Base-by-base conservation (phyloP, 2,113 vertebrate species). In the Dendrocopos noguchii region DNA sequence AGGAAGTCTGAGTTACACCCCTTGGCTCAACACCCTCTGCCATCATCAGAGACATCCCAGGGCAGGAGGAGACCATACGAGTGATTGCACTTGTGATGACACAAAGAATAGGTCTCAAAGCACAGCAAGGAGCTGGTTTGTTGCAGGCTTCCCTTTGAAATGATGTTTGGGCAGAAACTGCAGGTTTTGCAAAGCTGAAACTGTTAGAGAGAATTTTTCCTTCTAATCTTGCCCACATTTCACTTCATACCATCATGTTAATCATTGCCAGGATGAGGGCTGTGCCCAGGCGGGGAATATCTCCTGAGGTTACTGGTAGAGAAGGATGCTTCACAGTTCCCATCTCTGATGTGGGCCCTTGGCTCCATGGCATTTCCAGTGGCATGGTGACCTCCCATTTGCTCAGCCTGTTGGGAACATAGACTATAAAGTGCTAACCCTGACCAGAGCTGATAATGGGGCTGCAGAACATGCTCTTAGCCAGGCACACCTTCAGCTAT, bases 21-120 rank as follows among this genome's bases (percentile, higher is more conserved):
- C 46, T 65, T 0, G 0, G 25, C 7, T 25, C 63, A 65, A 0
- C 7, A 19, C 17, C 57, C 4, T 80, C 27, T 85, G 76, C 9
- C 14, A 2, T 15, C 25, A 28, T 2, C 2, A 1, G 47, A 6
- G 6, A 20, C 33, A 33, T 19, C 22, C 27, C 0, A 0, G 79
- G 64, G 20, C 7, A 39, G 34, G 12, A 36, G 44, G 36, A 61
- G 28, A 7, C 24, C 18, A 59, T 8, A 61, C 22, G 29, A 77
- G n/a, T 42, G 36, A 4, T 9, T 65, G 72, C 29, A 81, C 78
- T 87, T 0, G 0, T 36, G 52, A 3, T 42, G 71, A n/a, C 31
- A 44, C n/a, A 5, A 3, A 61, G 25, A 59, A 36, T 0, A 3
- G 21, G 16, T 66, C 77, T 36, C 28, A 61, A n/a, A 68, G 67